A percentile compares a stretch with the other conserved stretches of the same genome.
phyloP scores from a whole-genome alignment of 2,888 invertebrate genomes.

The Blera fallax region DNA sequence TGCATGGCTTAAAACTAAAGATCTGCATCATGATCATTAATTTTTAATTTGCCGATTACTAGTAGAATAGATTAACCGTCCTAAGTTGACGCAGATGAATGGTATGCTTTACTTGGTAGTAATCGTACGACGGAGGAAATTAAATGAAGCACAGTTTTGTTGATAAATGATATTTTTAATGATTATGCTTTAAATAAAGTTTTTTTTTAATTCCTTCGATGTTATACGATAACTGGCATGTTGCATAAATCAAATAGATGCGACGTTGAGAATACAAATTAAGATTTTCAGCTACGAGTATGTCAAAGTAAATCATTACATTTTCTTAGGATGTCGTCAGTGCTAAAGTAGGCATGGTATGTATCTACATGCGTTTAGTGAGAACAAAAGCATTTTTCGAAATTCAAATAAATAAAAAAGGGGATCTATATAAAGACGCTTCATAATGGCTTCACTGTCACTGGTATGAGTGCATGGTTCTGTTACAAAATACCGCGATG shows the following conservation, averaged over 20 bases:
- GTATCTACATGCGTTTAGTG: too few relatives aligned
- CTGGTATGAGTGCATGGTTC: too few relatives aligned
- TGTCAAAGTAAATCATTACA: too few relatives aligned
- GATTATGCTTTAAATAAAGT: not conserved
- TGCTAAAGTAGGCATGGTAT: too few relatives aligned
- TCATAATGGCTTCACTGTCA: too few relatives aligned
- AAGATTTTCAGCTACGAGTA: not conserved
- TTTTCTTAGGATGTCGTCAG: too few relatives aligned
- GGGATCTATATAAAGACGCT: too few relatives aligned
- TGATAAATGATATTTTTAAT: conserved; percentile 9
- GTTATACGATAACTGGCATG: not conserved
- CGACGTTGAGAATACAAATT: not conserved
- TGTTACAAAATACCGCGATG: too few relatives aligned
- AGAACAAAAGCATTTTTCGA: too few relatives aligned
- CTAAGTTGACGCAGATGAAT: not conserved
- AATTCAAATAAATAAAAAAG: too few relatives aligned
- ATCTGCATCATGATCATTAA: conserved; percentile 35
- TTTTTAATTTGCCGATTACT: conserved; percentile 31
- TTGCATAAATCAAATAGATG: not conserved
- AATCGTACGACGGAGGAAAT: not conserved
- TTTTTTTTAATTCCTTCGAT: not conserved
- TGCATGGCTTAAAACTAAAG: not conserved
- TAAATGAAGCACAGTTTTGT: not conserved
- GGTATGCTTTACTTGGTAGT: conserved; percentile 15
- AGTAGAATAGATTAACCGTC: conserved; percentile 12